Evolutionary conservation across 2,113 vertebrate genomes (phyloP), one percentile per base, ranked within the genome.

Genomic region (Anguilla japonica): DNA sequence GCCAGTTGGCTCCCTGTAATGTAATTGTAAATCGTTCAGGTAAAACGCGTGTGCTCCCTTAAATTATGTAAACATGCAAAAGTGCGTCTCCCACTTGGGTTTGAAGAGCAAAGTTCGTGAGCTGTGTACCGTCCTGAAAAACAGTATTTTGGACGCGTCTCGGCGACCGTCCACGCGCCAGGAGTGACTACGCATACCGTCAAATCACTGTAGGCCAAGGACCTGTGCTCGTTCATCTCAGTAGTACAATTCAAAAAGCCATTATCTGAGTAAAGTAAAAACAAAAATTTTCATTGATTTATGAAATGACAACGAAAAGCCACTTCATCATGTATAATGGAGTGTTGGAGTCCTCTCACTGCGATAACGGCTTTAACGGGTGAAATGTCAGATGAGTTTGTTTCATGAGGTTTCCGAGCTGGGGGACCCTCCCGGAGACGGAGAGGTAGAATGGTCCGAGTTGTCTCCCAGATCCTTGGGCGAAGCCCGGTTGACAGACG

Each of bases 371-470:
- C 60, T 1, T 87, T 83, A 26, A 60, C 18, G 22, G 81, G 46
- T 80, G 41, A 60, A 87, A n/a, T 87, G 86, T 86, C 80, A 0
- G 95, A 91, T 94, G 78, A 93, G 94, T 0, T 95, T 75, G 29
- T 75, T 7, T 94, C 15, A 67, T 87, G 91, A 94, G 79, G 95
- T 95, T 88, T 95, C 88, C 0, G 95, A 95, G 88, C 93, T 94
- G 53, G 98, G 97, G 0, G 98, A 97, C 2, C 95, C 92, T 87
- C 97, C 96, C 0, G 97, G 96, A 0, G 96, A 97, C 79, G 95
- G 94, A 85, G 94, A 93, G 26, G 91, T 95, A 16, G 97, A 99
- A 22, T 96, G 96, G 87, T 99, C 98, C 0, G 95, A 96, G 46
- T 87, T 92, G 83, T 98, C 96, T 4, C 90, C 92, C 0, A 91